Percentiles rank a stretch among this genome's conserved stretches.
phyloP scores from a whole-genome alignment of 2,797 vertebrate species.

The Lepilemur ruficaudatus region DNA sequence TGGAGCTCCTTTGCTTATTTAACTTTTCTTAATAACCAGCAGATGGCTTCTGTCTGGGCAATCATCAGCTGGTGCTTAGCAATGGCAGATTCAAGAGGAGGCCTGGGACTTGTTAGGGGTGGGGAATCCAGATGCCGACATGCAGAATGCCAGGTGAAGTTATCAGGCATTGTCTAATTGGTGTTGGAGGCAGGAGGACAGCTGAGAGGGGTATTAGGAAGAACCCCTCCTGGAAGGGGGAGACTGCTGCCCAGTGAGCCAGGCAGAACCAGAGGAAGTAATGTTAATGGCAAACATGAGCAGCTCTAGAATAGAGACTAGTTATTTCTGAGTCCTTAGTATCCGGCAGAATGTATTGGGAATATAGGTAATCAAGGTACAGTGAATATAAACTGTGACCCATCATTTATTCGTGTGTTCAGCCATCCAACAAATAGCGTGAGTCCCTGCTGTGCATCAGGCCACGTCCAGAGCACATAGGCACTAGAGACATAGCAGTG shows the following conservation, averaged over 20 bases:
- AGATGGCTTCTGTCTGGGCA: slow-evolving; percentile 77
- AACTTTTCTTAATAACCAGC: slow-evolving; percentile 78
- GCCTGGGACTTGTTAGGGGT: slow-evolving; percentile 74
- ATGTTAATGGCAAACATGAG: background rate
- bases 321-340: background rate
- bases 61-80: slow-evolving; percentile 73
- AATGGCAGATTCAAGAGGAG: slow-evolving; percentile 68
- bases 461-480: background rate
- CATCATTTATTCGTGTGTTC: background rate
- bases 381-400: background rate
- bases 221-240: background rate
- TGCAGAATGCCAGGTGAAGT: slow-evolving; percentile 62
- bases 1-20: slow-evolving; percentile 66
- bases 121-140: slow-evolving; percentile 69
- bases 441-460: background rate
- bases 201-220: background rate
- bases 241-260: background rate
- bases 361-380: background rate
- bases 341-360: background rate
- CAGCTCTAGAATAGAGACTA: background rate
- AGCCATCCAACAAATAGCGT: background rate
- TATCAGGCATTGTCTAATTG: slow-evolving; percentile 60
- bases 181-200: background rate
- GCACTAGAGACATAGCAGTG: background rate
- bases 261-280: background rate